Conservation (phyloP, 2,888 invertebrate genomes). For the Cephonodes hylas region DNA sequence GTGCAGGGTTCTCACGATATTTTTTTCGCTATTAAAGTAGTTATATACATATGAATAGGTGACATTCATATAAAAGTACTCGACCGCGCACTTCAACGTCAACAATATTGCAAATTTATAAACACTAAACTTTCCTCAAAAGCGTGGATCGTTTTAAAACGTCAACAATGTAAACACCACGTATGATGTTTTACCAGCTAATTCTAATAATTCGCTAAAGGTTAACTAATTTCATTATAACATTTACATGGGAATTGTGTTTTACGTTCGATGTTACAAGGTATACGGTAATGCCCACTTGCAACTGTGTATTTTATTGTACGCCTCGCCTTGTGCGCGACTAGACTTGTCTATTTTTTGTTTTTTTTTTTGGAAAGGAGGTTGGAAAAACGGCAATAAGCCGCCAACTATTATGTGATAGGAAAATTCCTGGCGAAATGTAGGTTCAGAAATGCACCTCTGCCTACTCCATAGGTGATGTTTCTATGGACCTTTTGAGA, state of each 20-base stretch:
- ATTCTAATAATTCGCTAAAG: background rate
- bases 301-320: background rate
- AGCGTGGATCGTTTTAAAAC: background rate
- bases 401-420: too few relatives aligned
- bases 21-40: too few relatives aligned
- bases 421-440: too few relatives aligned
- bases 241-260: background rate
- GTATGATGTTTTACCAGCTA: background rate
- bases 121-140: too few relatives aligned
- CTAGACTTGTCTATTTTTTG: background rate
- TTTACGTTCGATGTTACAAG: background rate
- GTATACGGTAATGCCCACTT: background rate
- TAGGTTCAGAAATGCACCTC: too few relatives aligned
- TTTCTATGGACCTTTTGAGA: too few relatives aligned
- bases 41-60: too few relatives aligned
- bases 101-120: background rate
- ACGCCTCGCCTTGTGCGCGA: background rate
- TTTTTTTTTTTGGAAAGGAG: too few relatives aligned
- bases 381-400: too few relatives aligned
- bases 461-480: too few relatives aligned
- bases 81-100: background rate
- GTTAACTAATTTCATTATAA: constrained; percentile 10
- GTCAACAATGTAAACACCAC: background rate
- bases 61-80: too few relatives aligned
- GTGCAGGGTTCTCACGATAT: too few relatives aligned